Percentiles rank a stretch among this genome's conserved stretches.
Conservation (phyloP, 2,113 vertebrate genomes). For the Eonycteris spelaea region DNA sequence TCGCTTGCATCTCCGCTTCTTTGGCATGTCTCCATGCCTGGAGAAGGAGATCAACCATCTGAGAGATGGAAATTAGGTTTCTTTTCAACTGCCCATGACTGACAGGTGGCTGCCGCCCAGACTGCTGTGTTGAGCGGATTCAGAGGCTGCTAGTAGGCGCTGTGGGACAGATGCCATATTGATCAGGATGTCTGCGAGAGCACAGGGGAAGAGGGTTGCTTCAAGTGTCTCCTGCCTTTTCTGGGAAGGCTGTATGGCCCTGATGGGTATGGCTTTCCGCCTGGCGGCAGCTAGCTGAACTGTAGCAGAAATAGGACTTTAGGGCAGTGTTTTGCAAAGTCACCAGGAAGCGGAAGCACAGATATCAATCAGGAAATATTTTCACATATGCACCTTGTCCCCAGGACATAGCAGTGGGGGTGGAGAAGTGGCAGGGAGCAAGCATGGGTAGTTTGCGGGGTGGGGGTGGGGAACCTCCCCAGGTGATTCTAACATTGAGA, state of each 20-base stretch:
- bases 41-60: neutral
- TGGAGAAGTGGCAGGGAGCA: neutral
- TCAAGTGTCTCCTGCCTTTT: too few species aligned
- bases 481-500: neutral
- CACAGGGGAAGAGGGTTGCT: neutral
- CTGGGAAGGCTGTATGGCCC: fast-evolving
- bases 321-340: neutral
- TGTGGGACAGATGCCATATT: neutral
- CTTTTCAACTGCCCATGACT: neutral
- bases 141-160: neutral
- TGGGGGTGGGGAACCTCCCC: neutral
- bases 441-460: neutral
- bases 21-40: neutral
- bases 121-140: neutral
- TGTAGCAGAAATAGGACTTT: neutral
- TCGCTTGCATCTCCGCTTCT: neutral
- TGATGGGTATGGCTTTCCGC: neutral
- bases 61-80: neutral
- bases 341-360: neutral
- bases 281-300: neutral
- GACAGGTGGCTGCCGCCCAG: neutral
- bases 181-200: neutral
- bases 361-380: neutral
- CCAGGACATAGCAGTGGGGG: neutral
- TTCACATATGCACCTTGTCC: neutral